Evolutionary conservation across 2,797 vertebrate species (phyloP).

Genomic region (Bradypodion ventrale): DNA sequence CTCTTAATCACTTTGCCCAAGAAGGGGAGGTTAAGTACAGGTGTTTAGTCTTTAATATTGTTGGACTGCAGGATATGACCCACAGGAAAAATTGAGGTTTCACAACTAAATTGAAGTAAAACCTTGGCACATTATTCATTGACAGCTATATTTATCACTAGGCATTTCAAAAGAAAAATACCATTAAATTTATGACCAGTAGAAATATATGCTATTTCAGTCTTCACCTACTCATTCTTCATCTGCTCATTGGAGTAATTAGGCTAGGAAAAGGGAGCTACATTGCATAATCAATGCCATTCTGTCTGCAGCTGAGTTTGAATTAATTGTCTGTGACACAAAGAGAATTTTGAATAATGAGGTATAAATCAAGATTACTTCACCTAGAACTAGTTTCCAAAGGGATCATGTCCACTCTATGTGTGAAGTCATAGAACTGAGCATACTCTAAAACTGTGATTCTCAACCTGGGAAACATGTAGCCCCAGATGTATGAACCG

Average conservation of each 20-base stretch:
- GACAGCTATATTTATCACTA: neutral
- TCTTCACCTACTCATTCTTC: conserved; percentile 6
- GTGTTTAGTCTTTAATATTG: too few species aligned
- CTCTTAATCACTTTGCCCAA: too few species aligned
- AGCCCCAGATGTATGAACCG: too few species aligned
- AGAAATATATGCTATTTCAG: neutral
- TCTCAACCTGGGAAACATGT: neutral
- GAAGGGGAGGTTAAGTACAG: too few species aligned
- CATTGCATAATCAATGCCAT: neutral
- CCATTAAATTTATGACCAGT: conserved; percentile 6
- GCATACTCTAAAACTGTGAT: too few species aligned
- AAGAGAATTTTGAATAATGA: neutral
- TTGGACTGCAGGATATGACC: neutral
- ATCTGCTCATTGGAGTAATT: conserved; percentile 6
- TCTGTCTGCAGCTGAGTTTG: neutral
- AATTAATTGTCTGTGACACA: neutral
- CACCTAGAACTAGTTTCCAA: neutral
- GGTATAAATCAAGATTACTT: neutral
- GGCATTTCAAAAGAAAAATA: conserved; percentile 1
- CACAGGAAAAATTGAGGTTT: too few species aligned
- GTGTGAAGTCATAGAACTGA: neutral
- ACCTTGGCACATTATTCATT: neutral
- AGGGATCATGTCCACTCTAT: neutral
- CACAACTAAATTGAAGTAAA: neutral
- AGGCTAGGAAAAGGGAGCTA: neutral